Evolutionary conservation across 2,888 invertebrate species (phyloP), one percentile per base, ranked within the genome.

Genomic region (Pyrrhosoma nymphula): DNA sequence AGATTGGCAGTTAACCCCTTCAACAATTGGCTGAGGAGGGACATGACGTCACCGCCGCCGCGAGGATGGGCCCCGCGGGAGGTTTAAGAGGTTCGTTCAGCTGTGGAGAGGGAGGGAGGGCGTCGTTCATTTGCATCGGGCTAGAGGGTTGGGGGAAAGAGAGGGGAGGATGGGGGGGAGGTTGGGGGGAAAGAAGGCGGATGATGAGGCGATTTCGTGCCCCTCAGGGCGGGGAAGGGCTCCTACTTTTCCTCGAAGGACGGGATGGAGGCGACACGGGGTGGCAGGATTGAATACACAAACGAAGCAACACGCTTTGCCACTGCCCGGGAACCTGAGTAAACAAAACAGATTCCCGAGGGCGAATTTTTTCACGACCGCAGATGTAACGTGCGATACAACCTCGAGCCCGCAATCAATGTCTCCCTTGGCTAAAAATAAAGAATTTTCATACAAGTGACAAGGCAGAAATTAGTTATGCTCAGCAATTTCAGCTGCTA

Each of bases 1-100:
- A 47, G 69, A 75, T 93, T 69, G 93, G 69, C 93, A 55, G 93
- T 93, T 93, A 69, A 93, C 93, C 75, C 69, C 75, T 75, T 82
- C 69, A 26, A 47, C 93, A 75, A 93, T 93, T 93, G 93, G 75
- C 93, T 75, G 47, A 93, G 75, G 75, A 75, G 93, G 39, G 39
- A 26, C 89, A 69, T 93, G 93, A 93, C 93, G 93, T 93, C 69
- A 69, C n/a, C 60, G 8, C n/a, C 60, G 8, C 47, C 47, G 47
- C 8, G 63, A 20, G 39, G 60, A n/a, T 39, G 91, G 91, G 39
- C 75, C 75, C 93, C 18, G 47, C 93, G 93, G 69, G 47, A 69
- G 93, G 60, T 30, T 35, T 69, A 69, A 55, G 47, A 69, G 93
- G 60, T 30, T 35, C 30, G 20, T 30, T 18, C 18, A 16, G 60